Evolutionary conservation across 1,140 invertebrate genomes (phyloP).

Genomic region (Helicoverpa armigera): DNA sequence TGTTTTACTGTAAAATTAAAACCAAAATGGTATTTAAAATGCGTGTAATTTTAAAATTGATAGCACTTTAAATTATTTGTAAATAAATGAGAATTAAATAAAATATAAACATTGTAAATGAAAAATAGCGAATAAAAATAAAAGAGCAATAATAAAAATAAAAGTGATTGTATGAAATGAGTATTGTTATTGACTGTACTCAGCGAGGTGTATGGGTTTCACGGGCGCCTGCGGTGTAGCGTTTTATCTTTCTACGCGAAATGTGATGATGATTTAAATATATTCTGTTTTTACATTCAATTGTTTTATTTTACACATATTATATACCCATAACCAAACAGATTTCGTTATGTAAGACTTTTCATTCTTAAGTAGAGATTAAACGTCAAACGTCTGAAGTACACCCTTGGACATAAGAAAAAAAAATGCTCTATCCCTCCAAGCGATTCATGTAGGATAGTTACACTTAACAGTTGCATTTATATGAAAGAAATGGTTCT

Average conservation of each 20-base stretch:
- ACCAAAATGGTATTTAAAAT: too few relatives aligned
- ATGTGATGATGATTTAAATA: constrained; percentile 71
- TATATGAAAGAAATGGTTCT: too few relatives aligned
- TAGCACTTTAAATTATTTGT: too few relatives aligned
- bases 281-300: constrained; percentile 70
- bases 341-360: background rate
- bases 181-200: constrained; percentile 50
- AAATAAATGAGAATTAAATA: background rate
- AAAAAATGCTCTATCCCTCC: too few relatives aligned
- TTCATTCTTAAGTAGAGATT: background rate
- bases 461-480: too few relatives aligned
- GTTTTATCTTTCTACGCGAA: constrained; percentile 73
- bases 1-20: too few relatives aligned
- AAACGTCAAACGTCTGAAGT: too few relatives aligned
- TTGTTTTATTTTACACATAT: constrained; percentile 63
- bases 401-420: too few relatives aligned
- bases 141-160: constrained; percentile 7
- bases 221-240: constrained; percentile 30
- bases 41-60: background rate
- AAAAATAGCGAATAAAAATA: background rate
- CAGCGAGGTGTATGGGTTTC: constrained; percentile 48
- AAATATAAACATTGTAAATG: background rate
- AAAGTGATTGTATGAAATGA: background rate
- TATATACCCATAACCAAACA: background rate
- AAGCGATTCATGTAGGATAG: too few relatives aligned